Percentiles rank a stretch among this genome's conserved stretches.
phyloP scores from a whole-genome alignment of 2,113 vertebrate genomes.

The Lanius collurio region DNA sequence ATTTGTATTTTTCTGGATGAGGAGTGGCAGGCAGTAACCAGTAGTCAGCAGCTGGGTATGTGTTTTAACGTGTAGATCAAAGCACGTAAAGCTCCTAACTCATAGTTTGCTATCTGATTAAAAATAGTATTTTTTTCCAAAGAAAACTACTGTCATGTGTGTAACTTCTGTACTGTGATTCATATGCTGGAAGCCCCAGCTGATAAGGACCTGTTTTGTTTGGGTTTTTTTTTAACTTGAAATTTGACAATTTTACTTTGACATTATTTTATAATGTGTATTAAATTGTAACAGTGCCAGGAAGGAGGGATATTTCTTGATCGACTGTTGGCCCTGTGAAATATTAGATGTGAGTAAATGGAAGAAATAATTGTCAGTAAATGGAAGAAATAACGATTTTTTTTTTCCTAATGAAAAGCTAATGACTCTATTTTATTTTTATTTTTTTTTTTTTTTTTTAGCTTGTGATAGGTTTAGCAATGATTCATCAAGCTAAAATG shows the following conservation, averaged over 20 bases:
- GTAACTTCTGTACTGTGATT: background rate
- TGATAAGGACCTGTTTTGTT: background rate
- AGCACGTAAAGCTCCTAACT: background rate
- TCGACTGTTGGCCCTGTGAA: background rate
- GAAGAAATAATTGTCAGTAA: background rate
- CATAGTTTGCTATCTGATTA: background rate
- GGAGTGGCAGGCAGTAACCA: background rate
- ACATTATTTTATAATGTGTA: background rate
- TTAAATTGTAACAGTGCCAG: background rate
- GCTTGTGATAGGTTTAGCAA: background rate
- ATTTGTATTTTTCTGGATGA: background rate
- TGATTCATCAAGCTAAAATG: slow-evolving; percentile 17
- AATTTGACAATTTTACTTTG: background rate
- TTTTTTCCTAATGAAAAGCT: background rate
- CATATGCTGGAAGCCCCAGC: background rate
- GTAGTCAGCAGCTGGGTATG: background rate
- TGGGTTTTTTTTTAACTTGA: background rate
- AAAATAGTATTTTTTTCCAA: background rate
- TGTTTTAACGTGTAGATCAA: background rate
- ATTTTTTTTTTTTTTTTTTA: background rate
- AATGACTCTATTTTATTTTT: background rate
- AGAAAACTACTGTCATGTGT: background rate
- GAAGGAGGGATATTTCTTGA: background rate
- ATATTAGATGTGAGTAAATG: background rate
- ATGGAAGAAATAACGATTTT: background rate